Evolutionary conservation across 2,113 vertebrate species (phyloP).

Genomic region (Dinomys branickii): DNA sequence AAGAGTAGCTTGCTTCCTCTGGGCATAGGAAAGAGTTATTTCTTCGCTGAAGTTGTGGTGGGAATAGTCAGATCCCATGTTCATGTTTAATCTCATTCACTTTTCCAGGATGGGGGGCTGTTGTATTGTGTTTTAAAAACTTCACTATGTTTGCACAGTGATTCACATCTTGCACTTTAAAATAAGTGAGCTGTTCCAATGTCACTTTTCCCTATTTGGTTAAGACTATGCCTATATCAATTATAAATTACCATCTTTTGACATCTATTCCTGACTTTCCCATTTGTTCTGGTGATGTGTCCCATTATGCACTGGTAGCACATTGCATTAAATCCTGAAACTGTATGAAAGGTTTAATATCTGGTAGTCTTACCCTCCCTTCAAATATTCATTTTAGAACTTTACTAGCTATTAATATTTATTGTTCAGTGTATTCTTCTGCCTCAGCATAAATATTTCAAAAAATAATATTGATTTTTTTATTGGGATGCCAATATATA

Average conservation of each 20-base stretch:
- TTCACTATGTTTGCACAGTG: not conserved
- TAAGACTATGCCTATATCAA: not conserved
- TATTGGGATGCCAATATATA: conserved; percentile 4
- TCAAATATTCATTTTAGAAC: conserved; percentile 14
- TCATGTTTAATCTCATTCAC: not conserved
- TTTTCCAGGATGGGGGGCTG: not conserved
- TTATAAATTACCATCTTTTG: not conserved
- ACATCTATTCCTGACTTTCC: not conserved
- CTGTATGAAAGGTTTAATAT: not conserved
- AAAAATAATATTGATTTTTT: conserved; percentile 33
- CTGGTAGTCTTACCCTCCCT: not conserved
- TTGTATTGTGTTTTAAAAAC: not conserved
- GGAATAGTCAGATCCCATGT: not conserved
- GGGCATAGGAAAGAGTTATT: not conserved
- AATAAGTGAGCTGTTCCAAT: not conserved
- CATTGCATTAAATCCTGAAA: not conserved
- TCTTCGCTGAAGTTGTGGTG: not conserved
- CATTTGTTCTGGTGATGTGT: not conserved
- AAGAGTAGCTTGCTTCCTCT: not conserved
- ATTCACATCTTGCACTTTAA: not conserved
- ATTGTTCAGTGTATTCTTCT: not conserved
- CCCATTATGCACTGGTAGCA: not conserved
- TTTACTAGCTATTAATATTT: conserved; percentile 18
- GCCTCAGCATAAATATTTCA: not conserved
- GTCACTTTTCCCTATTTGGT: not conserved